Evolutionary conservation across 2,888 invertebrate species (phyloP).

Genomic region (Syrphus vitripennis): DNA sequence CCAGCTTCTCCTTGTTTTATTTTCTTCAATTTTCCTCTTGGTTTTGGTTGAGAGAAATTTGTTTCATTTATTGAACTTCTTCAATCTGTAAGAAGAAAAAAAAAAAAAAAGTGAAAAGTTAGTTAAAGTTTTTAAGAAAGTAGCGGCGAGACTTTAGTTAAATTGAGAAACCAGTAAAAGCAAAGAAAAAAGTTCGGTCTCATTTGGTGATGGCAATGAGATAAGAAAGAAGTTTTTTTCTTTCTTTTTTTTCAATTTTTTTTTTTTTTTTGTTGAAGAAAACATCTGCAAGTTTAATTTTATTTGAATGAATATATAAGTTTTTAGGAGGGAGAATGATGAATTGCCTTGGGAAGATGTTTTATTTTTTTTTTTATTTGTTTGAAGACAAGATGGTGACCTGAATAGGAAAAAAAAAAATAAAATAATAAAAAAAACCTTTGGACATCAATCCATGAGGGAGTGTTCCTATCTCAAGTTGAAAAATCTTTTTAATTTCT

Average conservation of each 20-base stretch:
- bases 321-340: background rate
- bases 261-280: background rate
- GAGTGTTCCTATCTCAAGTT: background rate
- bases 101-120: slow-evolving; percentile 14
- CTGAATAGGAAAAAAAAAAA: background rate
- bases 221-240: background rate
- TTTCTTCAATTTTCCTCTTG: background rate
- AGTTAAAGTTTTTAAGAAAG: slow-evolving; percentile 3
- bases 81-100: slow-evolving; percentile 29
- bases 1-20: background rate
- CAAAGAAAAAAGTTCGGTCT: background rate
- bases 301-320: background rate
- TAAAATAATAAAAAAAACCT: background rate
- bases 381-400: background rate
- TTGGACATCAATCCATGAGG: background rate
- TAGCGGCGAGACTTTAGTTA: slow-evolving; percentile 14
- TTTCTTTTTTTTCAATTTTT: background rate
- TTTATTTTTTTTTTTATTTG: background rate
- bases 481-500: background rate
- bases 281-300: background rate
- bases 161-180: slow-evolving; percentile 15
- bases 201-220: slow-evolving; percentile 17
- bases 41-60: slow-evolving; percentile 20
- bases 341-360: background rate
- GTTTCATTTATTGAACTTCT: slow-evolving; percentile 42